These are phyloP conservation scores for Oasisia sp. DNA, from an alignment of 2,888 invertebrate species.

Conservation along the genomic window DNA sequence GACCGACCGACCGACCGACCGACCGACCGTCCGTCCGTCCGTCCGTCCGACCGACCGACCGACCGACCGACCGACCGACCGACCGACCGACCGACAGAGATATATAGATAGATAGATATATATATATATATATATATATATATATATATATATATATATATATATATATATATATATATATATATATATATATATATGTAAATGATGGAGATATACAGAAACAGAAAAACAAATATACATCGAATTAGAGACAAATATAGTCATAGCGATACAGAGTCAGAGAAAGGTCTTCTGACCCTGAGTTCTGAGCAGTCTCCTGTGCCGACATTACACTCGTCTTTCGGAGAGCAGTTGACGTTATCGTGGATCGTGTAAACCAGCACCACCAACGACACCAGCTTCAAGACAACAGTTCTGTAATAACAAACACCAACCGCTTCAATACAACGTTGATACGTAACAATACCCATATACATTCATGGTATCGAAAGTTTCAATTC, in stretches of 20 bases:
- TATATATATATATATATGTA: no score
- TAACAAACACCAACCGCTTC: not conserved
- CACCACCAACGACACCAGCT: conserved; percentile 80
- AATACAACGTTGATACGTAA: not conserved
- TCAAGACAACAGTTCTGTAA: conserved; percentile 75
- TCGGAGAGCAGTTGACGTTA: conserved; percentile 31
- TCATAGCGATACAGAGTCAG: not conserved
- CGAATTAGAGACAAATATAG: not conserved
- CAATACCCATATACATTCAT: no score
- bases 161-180: no score
- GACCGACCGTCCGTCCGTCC: no score
- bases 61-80: no score
- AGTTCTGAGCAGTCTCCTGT: conserved; percentile 26
- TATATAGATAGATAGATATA: not conserved
- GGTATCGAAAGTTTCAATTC: no score
- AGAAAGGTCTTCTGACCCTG: conserved; percentile 20
- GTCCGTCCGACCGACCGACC: no score
- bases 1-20: no score
- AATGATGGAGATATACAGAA: not conserved
- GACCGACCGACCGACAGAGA: no score
- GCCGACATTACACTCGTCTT: conserved; percentile 39
- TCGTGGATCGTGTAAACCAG: conserved; percentile 74
- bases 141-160: no score
- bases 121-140: no score
- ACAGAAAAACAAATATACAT: not conserved